These are phyloP conservation scores for Heliconius ethilla DNA, from an alignment of 2,888 invertebrate species.

Conservation along the genomic window DNA sequence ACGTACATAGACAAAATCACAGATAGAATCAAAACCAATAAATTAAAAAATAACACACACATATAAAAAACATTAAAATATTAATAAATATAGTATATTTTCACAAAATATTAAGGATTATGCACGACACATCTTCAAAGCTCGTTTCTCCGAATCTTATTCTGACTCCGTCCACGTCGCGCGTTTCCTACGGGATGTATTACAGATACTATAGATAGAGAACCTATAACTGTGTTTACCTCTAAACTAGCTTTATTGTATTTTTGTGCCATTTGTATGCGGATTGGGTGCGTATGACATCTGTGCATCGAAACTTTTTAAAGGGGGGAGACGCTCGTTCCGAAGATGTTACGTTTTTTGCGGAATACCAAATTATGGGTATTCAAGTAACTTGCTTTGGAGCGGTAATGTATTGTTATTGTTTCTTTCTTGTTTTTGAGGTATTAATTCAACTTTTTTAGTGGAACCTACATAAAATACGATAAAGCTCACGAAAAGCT, in stretches of 20 bases:
- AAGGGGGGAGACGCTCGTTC: constrained; percentile 55
- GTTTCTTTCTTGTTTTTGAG: constrained; percentile 1
- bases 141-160: constrained; percentile 65
- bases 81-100: constrained; percentile 22
- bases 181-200: constrained; percentile 73
- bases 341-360: constrained; percentile 36
- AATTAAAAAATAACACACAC: neutral
- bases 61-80: neutral
- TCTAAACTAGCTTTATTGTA: constrained; percentile 62
- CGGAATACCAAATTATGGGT: constrained; percentile 27
- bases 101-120: constrained; percentile 51
- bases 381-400: constrained; percentile 18
- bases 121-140: constrained; percentile 67
- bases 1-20: neutral
- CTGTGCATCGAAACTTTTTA: constrained; percentile 74
- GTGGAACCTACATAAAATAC: neutral
- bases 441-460: neutral
- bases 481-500: neutral
- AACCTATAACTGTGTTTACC: constrained; percentile 62
- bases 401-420: constrained; percentile 10
- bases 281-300: constrained; percentile 67
- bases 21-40: neutral
- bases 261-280: constrained; percentile 66
- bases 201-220: constrained; percentile 65
- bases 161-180: constrained; percentile 66